Base-by-base conservation (phyloP, 1,140 invertebrate species). In the Argopecten irradians region DNA sequence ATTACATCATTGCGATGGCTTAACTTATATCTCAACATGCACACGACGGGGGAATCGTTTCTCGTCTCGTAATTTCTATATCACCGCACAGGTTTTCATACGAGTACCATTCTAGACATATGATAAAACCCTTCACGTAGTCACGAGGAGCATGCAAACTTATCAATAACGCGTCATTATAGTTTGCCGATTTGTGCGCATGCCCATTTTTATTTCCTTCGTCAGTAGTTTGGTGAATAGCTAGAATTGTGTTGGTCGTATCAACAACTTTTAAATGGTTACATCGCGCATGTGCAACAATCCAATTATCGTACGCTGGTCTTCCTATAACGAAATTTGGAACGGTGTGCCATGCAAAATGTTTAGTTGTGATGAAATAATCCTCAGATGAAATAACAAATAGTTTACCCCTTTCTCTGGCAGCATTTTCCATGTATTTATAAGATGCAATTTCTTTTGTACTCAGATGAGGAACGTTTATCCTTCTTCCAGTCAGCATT, bases 381-480 rank as follows among this genome's bases (percentile, higher is more conserved):
- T 93, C 92, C 35, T 93, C 91, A 5, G 91, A 90, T 34, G 87
- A 89, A n/a, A 88, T 82, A 22, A 83, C 87, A 84, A 92, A 92
- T 11, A 91, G n/a, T 46, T 90, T 84, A 0, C 91, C 92, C 82
- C 90, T 82, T 32, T 39, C 19, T 19, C 83, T 46, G 2, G 87
- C 84, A 19, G 34, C 46, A 34, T 89, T 36, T 43, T 11, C 34
- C 28, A 92, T 85, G 1, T 85, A 86, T 82, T 87, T 84, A 33
- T 86, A 90, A 13, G 88, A 82, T 43, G 84, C 43, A 0, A 89
- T 82, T 82, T 91, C 92, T 3, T 82, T 46, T 13, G 35, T 36
- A 16, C 87, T 90, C 7, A 92, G 71, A 84, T 90, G 71, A 9
- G 87, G 71, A 19, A 91, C 90, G 33, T 92, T 91, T 33, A 90